Conservation (phyloP, 2,888 invertebrate genomes). For the Yponomeuta cagnagella region DNA sequence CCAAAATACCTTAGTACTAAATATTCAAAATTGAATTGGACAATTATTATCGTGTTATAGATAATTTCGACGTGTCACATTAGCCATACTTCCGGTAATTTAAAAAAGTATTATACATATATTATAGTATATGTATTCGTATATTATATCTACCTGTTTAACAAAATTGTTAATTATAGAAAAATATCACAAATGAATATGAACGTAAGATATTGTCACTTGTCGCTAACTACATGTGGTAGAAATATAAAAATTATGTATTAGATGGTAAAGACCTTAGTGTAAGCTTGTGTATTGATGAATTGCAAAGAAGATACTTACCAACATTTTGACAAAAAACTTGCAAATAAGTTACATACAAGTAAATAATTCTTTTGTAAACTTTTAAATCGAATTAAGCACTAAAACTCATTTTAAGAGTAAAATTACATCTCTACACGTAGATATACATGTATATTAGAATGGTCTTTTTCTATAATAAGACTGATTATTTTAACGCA, state of each 20-base stretch:
- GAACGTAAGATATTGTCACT: not conserved
- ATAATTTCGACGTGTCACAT: not conserved
- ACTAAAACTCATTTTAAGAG: not conserved
- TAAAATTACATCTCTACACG: not conserved
- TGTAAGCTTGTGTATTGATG: not conserved
- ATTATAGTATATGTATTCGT: not conserved
- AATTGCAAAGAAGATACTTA: not conserved
- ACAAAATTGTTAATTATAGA: not conserved
- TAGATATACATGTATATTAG: not conserved
- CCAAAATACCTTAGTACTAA: not conserved
- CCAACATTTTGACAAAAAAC: not conserved
- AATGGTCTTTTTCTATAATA: not conserved
- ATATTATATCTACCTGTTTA: too few relatives aligned
- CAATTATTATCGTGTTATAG: not conserved
- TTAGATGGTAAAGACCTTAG: not conserved
- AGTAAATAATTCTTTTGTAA: not conserved
- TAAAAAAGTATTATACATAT: not conserved
- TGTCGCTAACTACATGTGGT: not conserved
- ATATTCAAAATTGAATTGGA: not conserved
- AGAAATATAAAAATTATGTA: not conserved
- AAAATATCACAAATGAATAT: not conserved
- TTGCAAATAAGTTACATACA: not conserved
- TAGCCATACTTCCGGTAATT: not conserved
- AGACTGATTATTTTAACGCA: not conserved
- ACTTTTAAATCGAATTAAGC: not conserved